phyloP scores from a whole-genome alignment of 2,797 vertebrate genomes.

The Sebastes trivittatus region DNA sequence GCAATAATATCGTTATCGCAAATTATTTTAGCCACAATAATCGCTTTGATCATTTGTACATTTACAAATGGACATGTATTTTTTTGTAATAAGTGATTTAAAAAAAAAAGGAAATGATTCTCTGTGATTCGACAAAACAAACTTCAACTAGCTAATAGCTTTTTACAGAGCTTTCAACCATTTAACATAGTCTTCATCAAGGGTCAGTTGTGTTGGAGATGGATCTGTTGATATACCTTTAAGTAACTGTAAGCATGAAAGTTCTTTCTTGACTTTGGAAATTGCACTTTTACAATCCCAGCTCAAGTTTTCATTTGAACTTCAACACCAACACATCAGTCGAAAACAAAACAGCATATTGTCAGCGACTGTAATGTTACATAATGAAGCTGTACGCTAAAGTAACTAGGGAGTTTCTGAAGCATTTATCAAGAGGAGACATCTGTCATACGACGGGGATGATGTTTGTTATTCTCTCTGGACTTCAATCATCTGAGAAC shows the following conservation, averaged over 20 bases:
- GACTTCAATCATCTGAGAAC: conserved; percentile 78
- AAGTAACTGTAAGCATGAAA: too few species aligned
- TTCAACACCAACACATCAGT: neutral
- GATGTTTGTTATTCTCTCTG: conserved; percentile 82
- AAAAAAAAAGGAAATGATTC: neutral
- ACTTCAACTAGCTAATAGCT: neutral
- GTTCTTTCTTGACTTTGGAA: neutral
- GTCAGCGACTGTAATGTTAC: conserved; percentile 29
- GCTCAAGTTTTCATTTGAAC: neutral
- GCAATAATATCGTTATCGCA: too few species aligned
- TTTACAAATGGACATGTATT: neutral
- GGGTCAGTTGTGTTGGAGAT: neutral
- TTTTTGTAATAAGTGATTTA: neutral
- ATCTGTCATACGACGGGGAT: conserved; percentile 78
- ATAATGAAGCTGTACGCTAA: conserved; percentile 9
- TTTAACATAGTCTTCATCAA: neutral
- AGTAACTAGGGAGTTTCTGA: conserved; percentile 69
- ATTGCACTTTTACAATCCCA: neutral
- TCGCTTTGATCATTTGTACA: too few species aligned
- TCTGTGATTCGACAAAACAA: neutral
- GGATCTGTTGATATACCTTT: neutral
- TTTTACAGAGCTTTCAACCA: neutral
- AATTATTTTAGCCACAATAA: too few species aligned
- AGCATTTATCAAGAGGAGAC: conserved; percentile 79
- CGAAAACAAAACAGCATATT: neutral